Evolutionary conservation across 2,888 invertebrate species (phyloP).

Genomic region (Mantis religiosa): DNA sequence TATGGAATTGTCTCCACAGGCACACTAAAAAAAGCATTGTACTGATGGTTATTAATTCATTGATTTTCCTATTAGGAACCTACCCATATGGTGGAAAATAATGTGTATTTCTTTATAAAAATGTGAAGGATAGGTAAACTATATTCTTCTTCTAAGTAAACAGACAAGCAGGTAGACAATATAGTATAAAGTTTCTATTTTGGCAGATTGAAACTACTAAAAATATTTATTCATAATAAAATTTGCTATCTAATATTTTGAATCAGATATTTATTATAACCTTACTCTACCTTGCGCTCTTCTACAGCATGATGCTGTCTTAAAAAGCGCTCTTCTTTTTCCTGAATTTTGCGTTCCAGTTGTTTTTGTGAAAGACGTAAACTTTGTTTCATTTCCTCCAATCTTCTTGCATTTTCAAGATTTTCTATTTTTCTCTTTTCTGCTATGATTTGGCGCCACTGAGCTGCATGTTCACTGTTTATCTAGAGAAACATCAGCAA

Average conservation of each 20-base stretch:
- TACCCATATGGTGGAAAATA: too few species aligned
- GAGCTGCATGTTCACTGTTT: constrained; percentile 35
- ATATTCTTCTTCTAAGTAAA: too few species aligned
- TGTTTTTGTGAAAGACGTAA: constrained; percentile 36
- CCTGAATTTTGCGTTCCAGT: constrained; percentile 37
- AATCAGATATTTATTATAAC: not conserved
- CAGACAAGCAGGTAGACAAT: too few species aligned
- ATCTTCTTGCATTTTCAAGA: constrained; percentile 36
- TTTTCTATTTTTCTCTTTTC: constrained; percentile 38
- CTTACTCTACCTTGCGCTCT: constrained; percentile 35
- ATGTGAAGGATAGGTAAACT: too few species aligned
- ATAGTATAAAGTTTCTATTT: too few species aligned
- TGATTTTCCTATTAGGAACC: too few species aligned
- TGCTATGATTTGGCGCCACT: constrained; percentile 37
- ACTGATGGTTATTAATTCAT: too few species aligned
- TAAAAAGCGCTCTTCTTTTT: constrained; percentile 37
- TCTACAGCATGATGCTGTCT: constrained; percentile 37
- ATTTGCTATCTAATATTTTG: not conserved
- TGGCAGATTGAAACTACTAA: too few species aligned
- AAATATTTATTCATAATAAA: too few species aligned
- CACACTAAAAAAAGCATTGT: too few species aligned
- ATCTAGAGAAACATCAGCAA: constrained; percentile 31
- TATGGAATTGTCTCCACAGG: too few species aligned
- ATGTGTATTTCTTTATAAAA: too few species aligned
- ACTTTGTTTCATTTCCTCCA: constrained; percentile 38